phyloP scores from a whole-genome alignment of 2,113 vertebrate species.

The Microcebus lehilahytsara region DNA sequence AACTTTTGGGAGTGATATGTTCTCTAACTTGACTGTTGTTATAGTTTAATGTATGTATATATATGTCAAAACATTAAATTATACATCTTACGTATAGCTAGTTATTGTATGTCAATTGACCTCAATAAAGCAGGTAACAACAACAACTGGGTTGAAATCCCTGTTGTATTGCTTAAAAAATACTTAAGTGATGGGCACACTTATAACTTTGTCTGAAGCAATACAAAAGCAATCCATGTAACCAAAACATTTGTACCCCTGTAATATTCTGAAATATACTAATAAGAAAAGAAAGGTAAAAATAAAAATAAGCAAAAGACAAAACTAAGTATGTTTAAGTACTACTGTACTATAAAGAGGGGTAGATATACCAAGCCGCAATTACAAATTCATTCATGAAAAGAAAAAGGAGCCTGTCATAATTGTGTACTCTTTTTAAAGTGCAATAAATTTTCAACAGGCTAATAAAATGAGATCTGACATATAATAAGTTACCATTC shows the following conservation, averaged over 20 bases:
- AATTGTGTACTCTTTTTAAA: conserved; percentile 63
- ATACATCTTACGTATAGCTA: background rate
- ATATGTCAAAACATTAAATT: background rate
- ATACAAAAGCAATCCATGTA: no score
- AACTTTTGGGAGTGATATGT: background rate
- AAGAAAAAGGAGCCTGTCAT: conserved; percentile 44
- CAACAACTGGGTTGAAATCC: background rate
- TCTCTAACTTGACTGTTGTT: background rate
- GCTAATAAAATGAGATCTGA: conserved; percentile 68
- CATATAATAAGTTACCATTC: conserved; percentile 43
- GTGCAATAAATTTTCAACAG: conserved; percentile 59
- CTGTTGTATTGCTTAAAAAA: background rate
- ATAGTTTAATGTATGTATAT: background rate
- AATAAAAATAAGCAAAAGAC: no score
- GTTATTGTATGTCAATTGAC: background rate
- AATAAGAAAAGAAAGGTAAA: no score
- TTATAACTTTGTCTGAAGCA: no score
- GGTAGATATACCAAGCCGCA: conserved; percentile 20
- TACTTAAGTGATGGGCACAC: background rate
- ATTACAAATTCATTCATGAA: conserved; percentile 64
- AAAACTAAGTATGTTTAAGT: conserved; percentile 43
- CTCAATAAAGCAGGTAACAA: background rate
- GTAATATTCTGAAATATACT: no score
- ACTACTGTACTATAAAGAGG: conserved; percentile 41
- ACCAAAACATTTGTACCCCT: no score